Conservation (phyloP, 1,140 invertebrate species). For the Propsilocerus akamusi region DNA sequence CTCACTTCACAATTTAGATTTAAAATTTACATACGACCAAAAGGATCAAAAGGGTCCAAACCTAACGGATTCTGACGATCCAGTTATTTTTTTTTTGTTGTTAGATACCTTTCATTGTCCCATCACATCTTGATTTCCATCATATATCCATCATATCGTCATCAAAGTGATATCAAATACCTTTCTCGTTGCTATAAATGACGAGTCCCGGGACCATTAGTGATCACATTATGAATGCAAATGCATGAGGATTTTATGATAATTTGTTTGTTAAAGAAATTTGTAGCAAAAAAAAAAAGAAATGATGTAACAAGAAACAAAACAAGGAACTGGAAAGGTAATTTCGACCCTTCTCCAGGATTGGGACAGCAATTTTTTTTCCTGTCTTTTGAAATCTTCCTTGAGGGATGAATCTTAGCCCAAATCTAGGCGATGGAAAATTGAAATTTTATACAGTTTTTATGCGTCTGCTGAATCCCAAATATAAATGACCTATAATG, state of each 20-base stretch:
- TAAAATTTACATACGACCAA: too few species aligned
- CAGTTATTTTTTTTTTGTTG: too few species aligned
- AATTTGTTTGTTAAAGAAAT: neutral
- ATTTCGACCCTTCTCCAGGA: neutral
- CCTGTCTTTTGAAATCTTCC: neutral
- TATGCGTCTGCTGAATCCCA: too few species aligned
- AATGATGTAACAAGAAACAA: neutral
- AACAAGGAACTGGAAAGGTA: neutral
- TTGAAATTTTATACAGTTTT: neutral
- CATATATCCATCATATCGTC: neutral
- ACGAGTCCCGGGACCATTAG: neutral
- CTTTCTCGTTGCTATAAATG: neutral
- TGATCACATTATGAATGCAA: neutral
- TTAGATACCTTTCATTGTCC: too few species aligned
- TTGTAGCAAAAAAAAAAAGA: neutral
- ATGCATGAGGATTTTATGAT: neutral
- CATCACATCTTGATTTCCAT: too few species aligned
- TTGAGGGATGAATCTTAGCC: neutral
- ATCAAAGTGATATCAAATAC: slow-evolving; percentile 3
- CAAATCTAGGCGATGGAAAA: neutral
- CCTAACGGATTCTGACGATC: too few species aligned
- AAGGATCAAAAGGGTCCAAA: too few species aligned
- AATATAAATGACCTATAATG: slow-evolving; percentile 1
- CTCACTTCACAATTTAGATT: too few species aligned
- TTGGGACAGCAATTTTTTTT: too few species aligned